Conservation (phyloP, 2,113 vertebrate genomes). For the Toxostoma redivivum region DNA sequence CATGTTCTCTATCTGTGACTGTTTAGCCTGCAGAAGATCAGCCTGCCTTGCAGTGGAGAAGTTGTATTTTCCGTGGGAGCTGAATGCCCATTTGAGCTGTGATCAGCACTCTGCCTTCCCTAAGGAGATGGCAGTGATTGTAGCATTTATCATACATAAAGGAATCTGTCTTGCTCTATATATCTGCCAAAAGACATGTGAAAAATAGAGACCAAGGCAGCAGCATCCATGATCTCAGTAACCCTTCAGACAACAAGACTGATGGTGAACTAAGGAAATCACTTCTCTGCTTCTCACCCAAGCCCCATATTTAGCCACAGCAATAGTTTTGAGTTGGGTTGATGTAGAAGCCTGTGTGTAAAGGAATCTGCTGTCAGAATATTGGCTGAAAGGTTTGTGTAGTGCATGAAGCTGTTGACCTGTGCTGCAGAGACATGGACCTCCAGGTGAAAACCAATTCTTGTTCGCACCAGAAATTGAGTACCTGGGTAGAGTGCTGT, state of each 20-base stretch:
- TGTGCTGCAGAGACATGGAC: background rate
- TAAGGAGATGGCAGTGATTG: conserved; percentile 37
- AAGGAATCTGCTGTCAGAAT: background rate
- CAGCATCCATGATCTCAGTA: background rate
- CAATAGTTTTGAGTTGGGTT: background rate
- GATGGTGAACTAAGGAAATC: background rate
- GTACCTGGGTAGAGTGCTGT: background rate
- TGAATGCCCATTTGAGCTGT: conserved; percentile 12
- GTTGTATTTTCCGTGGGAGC: conserved; percentile 6
- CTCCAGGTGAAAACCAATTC: background rate
- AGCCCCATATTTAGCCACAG: background rate
- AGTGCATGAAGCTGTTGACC: background rate
- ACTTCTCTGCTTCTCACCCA: accelerated
- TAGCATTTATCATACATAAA: conserved; percentile 49
- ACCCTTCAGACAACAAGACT: background rate
- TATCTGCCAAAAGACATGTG: background rate
- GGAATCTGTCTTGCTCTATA: conserved; percentile 6
- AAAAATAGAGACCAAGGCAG: background rate
- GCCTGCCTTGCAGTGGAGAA: background rate
- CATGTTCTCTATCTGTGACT: background rate
- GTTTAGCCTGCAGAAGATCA: background rate
- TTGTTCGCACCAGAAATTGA: background rate
- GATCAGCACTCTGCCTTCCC: conserved; percentile 55
- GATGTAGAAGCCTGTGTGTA: background rate
- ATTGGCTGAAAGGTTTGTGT: background rate